These are phyloP conservation scores for Coilia nasus DNA, from an alignment of 2,797 vertebrate genomes.

Conservation along the genomic window DNA sequence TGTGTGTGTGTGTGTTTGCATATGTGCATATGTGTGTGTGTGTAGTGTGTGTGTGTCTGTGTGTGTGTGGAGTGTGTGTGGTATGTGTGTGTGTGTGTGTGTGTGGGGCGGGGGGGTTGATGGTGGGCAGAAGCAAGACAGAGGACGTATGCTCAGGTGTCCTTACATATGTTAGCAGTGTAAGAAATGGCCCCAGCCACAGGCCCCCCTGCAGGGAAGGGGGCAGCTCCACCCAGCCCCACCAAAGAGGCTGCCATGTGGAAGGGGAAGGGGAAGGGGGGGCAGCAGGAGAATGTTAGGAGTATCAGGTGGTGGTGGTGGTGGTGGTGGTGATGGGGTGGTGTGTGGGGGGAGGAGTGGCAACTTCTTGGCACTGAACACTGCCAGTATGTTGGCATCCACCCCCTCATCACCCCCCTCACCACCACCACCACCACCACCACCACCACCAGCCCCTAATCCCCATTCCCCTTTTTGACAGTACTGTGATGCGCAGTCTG, in stretches of 20 bases:
- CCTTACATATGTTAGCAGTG: slow-evolving; percentile 83
- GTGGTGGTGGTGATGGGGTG: no score
- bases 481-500: slow-evolving; percentile 35
- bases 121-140: neutral
- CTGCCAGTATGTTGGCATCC: neutral
- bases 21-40: no score
- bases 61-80: neutral
- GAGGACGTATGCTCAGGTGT: slow-evolving; percentile 80
- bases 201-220: slow-evolving; percentile 73
- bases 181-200: slow-evolving; percentile 72
- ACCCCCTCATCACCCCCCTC: no score
- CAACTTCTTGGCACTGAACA: no score
- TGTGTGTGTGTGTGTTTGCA: neutral
- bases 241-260: slow-evolving; percentile 42
- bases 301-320: no score
- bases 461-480: slow-evolving; percentile 56
- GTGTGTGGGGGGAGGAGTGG: no score
- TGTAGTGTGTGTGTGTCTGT: neutral
- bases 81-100: no score
- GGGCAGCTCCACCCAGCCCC: slow-evolving; percentile 67
- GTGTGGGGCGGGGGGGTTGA: neutral
- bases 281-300: no score
- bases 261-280: slow-evolving; percentile 47
- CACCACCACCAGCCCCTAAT: no score
- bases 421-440: no score